Evolutionary conservation across 1,140 invertebrate genomes (phyloP).

Genomic region (Nilaparvata lugens): DNA sequence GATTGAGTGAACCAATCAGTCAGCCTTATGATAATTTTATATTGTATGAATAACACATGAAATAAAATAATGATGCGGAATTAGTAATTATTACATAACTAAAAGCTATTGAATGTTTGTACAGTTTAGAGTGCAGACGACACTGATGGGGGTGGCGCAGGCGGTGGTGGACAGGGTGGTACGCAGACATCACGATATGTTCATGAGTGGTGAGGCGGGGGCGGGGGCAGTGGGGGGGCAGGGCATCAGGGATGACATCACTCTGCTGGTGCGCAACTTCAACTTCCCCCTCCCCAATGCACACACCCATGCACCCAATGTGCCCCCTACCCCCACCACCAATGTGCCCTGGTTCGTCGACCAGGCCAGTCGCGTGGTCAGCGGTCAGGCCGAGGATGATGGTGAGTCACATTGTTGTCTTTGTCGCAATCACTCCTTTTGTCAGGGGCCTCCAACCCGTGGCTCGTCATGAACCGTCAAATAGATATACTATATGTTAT

Average conservation of each 20-base stretch:
- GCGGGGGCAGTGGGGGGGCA: conserved; percentile 9
- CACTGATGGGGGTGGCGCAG: conserved; percentile 74
- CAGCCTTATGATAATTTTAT: too few species aligned
- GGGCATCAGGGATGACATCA: conserved; percentile 65
- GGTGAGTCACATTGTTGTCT: neutral
- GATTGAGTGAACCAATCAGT: too few species aligned
- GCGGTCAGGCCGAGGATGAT: neutral
- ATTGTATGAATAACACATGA: neutral
- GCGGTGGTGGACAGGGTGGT: conserved; percentile 79
- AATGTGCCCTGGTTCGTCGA: conserved; percentile 2
- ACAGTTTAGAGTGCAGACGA: conserved; percentile 69
- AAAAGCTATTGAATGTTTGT: conserved; percentile 13
- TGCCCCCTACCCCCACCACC: conserved; percentile 13
- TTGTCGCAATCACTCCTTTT: neutral
- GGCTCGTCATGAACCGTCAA: neutral
- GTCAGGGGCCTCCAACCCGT: neutral
- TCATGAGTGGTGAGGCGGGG: conserved; percentile 41
- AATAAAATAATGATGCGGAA: neutral
- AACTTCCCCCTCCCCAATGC: conserved; percentile 65
- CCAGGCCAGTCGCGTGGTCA: neutral
- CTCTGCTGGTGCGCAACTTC: conserved; percentile 77
- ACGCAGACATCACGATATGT: conserved; percentile 71
- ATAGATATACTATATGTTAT: neutral
- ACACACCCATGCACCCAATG: conserved; percentile 46
- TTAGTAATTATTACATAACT: neutral